A percentile compares a stretch with the other conserved stretches of the same genome.
These are phyloP conservation scores for Macroglossus sobrinus DNA, from an alignment of 2,113 vertebrate species.

Conservation along the genomic window DNA sequence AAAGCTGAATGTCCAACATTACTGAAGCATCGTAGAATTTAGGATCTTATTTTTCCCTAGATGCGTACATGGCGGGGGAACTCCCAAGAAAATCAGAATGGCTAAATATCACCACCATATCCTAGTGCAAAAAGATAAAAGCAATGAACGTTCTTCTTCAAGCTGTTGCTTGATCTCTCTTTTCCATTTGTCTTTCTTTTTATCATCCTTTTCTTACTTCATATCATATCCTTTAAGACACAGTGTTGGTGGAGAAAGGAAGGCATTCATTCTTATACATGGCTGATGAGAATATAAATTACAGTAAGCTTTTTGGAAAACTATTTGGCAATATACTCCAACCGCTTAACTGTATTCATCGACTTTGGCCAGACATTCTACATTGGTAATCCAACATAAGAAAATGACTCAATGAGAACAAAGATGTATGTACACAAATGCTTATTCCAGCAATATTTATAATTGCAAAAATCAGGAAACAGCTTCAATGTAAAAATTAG, in stretches of 20 bases:
- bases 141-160: not conserved
- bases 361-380: not conserved
- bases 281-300: not conserved
- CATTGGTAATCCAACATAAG: not conserved
- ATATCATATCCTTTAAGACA: not conserved
- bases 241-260: not conserved
- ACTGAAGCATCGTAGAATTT: not conserved
- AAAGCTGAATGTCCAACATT: not conserved
- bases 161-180: not conserved
- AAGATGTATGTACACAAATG: not conserved
- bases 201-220: not conserved
- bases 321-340: not conserved
- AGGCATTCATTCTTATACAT: not conserved
- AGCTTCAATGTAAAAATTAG: not conserved
- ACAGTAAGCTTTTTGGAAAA: not conserved
- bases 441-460: not conserved
- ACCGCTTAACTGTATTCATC: not conserved
- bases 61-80: not conserved
- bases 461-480: not conserved
- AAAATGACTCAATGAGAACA: not conserved
- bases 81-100: not conserved
- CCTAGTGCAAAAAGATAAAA: not conserved
- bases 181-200: not conserved
- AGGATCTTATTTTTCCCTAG: not conserved
- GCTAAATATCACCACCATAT: not conserved